Percentiles rank a stretch among this genome's conserved stretches.
These are phyloP conservation scores for Myotis lucifugus DNA, from an alignment of 2,113 vertebrate species.

Conservation along the genomic window DNA sequence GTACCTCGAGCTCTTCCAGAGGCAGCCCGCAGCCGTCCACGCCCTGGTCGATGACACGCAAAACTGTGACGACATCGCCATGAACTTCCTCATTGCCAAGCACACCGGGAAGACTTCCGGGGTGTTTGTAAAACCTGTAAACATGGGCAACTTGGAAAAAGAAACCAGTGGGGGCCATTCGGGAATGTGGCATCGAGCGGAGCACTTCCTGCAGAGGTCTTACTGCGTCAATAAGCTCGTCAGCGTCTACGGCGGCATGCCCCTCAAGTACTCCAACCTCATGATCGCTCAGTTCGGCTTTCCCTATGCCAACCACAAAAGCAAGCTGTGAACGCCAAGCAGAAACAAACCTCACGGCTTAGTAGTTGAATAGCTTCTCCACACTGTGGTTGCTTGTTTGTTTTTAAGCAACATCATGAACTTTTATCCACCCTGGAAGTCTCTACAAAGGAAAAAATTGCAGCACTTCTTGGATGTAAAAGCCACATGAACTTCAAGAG, in stretches of 20 bases:
- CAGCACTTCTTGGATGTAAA: background rate
- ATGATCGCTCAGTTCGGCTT: slow-evolving; percentile 98
- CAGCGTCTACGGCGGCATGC: slow-evolving; percentile 92
- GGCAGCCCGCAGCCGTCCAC: slow-evolving; percentile 88
- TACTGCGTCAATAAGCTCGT: slow-evolving; percentile 94
- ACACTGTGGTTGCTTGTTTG: background rate
- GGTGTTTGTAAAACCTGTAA: slow-evolving; percentile 94
- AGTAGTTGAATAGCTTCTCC: slow-evolving; percentile 10
- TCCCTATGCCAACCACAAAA: slow-evolving; percentile 96
- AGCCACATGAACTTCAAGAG: slow-evolving; percentile 33
- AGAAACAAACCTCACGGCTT: background rate
- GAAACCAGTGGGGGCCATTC: slow-evolving; percentile 92
- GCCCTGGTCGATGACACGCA: slow-evolving; percentile 93
- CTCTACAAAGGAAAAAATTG: background rate
- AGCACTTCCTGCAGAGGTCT: slow-evolving; percentile 95
- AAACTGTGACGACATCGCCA: slow-evolving; percentile 96
- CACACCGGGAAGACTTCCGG: slow-evolving; percentile 88
- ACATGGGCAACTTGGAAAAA: slow-evolving; percentile 93
- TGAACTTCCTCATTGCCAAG: slow-evolving; percentile 93
- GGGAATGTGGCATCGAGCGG: slow-evolving; percentile 96
- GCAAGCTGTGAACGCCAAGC: slow-evolving; percentile 81
- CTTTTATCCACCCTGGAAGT: slow-evolving; percentile 44
- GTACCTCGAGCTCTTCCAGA: slow-evolving; percentile 93
- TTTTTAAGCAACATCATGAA: slow-evolving; percentile 42
- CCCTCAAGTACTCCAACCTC: slow-evolving; percentile 94